Conservation (phyloP, 2,797 vertebrate genomes). For the Novumbra hubbsi region DNA sequence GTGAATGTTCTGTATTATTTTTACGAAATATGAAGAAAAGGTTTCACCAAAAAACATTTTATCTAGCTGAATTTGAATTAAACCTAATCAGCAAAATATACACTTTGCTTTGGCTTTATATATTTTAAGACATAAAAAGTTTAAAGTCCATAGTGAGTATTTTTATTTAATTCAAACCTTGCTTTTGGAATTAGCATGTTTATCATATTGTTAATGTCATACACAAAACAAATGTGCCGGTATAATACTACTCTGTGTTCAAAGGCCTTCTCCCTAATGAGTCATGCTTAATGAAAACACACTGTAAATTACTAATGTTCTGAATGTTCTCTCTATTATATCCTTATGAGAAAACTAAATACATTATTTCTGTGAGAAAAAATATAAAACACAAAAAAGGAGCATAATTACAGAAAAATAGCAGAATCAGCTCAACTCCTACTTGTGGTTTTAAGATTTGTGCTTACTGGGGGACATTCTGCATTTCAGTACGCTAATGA, state of each 20-base stretch:
- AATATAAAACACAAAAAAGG: slow-evolving; percentile 14
- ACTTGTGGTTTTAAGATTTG: slow-evolving; percentile 30
- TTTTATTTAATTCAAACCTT: slow-evolving; percentile 50
- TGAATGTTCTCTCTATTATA: slow-evolving; percentile 41
- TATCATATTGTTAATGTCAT: slow-evolving; percentile 61
- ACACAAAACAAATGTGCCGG: slow-evolving; percentile 47
- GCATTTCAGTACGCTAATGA: slow-evolving; percentile 58
- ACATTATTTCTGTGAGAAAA: slow-evolving; percentile 22
- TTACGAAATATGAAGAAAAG: neutral
- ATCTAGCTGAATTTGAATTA: neutral
- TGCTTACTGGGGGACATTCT: slow-evolving; percentile 39
- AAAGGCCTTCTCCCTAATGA: slow-evolving; percentile 49
- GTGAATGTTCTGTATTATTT: neutral
- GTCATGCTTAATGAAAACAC: slow-evolving; percentile 53
- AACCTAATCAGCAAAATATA: slow-evolving; percentile 24
- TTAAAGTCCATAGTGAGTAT: slow-evolving; percentile 26
- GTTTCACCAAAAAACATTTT: slow-evolving; percentile 16
- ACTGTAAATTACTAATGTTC: slow-evolving; percentile 42
- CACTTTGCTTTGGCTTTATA: slow-evolving; percentile 37
- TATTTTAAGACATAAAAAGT: slow-evolving; percentile 46
- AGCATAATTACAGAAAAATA: slow-evolving; percentile 53
- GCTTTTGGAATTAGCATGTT: slow-evolving; percentile 38
- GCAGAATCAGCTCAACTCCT: slow-evolving; percentile 49
- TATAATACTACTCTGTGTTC: slow-evolving; percentile 29
- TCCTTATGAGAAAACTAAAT: slow-evolving; percentile 34